A percentile compares a stretch with the other conserved stretches of the same genome.
Evolutionary conservation across 2,113 vertebrate species (phyloP).

Genomic region (Scomber japonicus): DNA sequence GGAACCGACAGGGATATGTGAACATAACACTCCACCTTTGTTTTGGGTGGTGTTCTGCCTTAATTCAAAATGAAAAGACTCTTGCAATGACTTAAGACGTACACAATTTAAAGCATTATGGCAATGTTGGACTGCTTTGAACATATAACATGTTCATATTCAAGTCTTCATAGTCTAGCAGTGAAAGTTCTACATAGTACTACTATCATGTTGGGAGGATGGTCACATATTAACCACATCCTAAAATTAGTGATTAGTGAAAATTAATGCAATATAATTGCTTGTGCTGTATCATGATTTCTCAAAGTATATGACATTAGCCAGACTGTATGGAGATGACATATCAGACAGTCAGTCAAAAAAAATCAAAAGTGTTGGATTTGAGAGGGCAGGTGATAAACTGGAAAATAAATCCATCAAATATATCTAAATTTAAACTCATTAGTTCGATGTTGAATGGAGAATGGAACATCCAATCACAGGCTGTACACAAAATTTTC

Average conservation of each 20-base stretch:
- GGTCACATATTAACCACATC: not conserved
- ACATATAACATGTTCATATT: not conserved
- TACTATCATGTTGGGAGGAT: not conserved
- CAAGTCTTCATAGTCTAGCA: not conserved
- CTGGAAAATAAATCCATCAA: not conserved
- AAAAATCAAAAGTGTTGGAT: not conserved
- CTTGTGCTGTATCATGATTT: too few species aligned
- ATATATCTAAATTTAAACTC: not conserved
- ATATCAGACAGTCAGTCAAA: not conserved
- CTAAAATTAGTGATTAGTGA: not conserved
- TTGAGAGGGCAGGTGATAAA: constrained; percentile 1
- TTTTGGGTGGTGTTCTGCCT: constrained; percentile 12
- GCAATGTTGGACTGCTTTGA: constrained; percentile 11
- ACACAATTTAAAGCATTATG: constrained; percentile 6
- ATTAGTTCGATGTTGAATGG: constrained; percentile 2
- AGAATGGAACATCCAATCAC: constrained; percentile 16
- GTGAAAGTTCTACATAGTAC: not conserved
- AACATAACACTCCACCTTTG: not conserved
- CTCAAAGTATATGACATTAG: not conserved
- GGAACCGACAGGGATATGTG: constrained; percentile 7
- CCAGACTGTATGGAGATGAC: not conserved
- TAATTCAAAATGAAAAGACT: constrained; percentile 49
- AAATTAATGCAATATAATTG: too few species aligned
- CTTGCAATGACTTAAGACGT: not conserved
- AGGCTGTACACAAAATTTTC: not conserved